Percentiles rank a stretch among this genome's conserved stretches.
Evolutionary conservation across 2,888 invertebrate genomes (phyloP).

Genomic region (Podotricha telesiphe): DNA sequence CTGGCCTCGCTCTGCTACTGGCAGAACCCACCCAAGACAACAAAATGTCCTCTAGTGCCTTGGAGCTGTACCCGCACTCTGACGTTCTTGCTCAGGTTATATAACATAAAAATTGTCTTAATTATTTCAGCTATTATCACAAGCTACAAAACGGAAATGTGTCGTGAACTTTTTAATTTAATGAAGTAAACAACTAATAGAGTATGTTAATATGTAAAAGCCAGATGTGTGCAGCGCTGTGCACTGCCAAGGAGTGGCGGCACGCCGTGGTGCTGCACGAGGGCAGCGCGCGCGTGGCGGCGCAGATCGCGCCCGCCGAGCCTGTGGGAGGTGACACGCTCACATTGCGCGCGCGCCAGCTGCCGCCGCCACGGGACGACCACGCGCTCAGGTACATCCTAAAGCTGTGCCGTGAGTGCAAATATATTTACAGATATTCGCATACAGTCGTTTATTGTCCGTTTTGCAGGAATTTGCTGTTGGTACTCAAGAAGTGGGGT

Average conservation of each 20-base stretch:
- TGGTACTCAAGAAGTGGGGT: slow-evolving; percentile 69
- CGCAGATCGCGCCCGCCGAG: slow-evolving; percentile 48
- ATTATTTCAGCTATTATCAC: neutral
- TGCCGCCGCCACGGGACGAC: slow-evolving; percentile 63
- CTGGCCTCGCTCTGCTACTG: slow-evolving; percentile 44
- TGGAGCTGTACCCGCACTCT: slow-evolving; percentile 60
- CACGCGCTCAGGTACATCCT: slow-evolving; percentile 59
- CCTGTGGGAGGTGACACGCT: slow-evolving; percentile 49
- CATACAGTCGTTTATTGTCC: too few species aligned
- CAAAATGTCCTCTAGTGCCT: slow-evolving; percentile 52
- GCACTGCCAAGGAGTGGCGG: slow-evolving; percentile 66
- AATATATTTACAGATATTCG: neutral
- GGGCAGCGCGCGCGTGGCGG: slow-evolving; percentile 54
- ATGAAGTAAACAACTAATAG: neutral
- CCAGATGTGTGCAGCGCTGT: slow-evolving; percentile 61
- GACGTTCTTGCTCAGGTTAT: slow-evolving; percentile 54
- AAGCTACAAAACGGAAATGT: too few species aligned
- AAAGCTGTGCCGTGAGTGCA: too few species aligned
- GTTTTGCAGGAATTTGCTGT: slow-evolving; percentile 57
- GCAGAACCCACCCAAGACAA: slow-evolving; percentile 48
- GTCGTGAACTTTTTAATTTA: neutral
- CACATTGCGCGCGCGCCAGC: slow-evolving; percentile 59
- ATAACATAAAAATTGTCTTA: neutral
- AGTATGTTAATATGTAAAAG: neutral
- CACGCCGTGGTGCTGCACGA: slow-evolving; percentile 70